A percentile compares a stretch with the other conserved stretches of the same genome.
These are phyloP conservation scores for Rhinogobius similis DNA, from an alignment of 2,113 vertebrate genomes.

Conservation along the genomic window DNA sequence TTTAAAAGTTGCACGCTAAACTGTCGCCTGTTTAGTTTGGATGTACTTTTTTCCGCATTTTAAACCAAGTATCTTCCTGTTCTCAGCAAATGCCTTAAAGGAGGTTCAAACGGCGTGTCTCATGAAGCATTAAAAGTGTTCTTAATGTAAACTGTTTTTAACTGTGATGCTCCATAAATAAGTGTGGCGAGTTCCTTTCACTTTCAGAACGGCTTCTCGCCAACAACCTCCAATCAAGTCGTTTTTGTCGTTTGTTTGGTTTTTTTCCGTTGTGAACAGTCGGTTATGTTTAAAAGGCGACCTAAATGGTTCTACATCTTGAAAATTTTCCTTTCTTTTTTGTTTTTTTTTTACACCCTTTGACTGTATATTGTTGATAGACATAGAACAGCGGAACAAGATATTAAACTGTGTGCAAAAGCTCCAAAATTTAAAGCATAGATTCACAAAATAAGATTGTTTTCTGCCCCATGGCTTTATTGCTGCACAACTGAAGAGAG, in stretches of 20 bases:
- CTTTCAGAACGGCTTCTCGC: too few relatives aligned
- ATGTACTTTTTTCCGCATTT: background rate
- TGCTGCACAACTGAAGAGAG: too few relatives aligned
- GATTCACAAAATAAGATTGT: too few relatives aligned
- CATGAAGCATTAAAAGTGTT: conserved; percentile 59
- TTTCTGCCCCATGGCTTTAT: too few relatives aligned
- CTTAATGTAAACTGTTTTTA: conserved; percentile 49
- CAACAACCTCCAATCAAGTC: background rate
- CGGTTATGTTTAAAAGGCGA: too few relatives aligned
- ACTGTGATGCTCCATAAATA: conserved; percentile 12
- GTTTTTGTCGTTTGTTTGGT: conserved; percentile 2
- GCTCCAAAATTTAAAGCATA: too few relatives aligned
- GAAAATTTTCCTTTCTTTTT: background rate
- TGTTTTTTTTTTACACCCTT: background rate
- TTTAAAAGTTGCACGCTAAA: too few relatives aligned
- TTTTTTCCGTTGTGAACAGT: too few relatives aligned
- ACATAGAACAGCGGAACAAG: background rate
- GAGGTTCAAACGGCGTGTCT: conserved; percentile 37
- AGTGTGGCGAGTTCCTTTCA: conserved; percentile 30
- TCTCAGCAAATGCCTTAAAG: conserved; percentile 60
- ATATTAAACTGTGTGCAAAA: too few relatives aligned
- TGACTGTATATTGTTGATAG: background rate
- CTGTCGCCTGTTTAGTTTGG: background rate
- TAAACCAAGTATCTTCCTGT: conserved; percentile 6
- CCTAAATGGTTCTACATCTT: too few relatives aligned